Evolutionary conservation across 2,888 invertebrate species (phyloP), one percentile per base, ranked within the genome.

Genomic region (Catocala fraxini): DNA sequence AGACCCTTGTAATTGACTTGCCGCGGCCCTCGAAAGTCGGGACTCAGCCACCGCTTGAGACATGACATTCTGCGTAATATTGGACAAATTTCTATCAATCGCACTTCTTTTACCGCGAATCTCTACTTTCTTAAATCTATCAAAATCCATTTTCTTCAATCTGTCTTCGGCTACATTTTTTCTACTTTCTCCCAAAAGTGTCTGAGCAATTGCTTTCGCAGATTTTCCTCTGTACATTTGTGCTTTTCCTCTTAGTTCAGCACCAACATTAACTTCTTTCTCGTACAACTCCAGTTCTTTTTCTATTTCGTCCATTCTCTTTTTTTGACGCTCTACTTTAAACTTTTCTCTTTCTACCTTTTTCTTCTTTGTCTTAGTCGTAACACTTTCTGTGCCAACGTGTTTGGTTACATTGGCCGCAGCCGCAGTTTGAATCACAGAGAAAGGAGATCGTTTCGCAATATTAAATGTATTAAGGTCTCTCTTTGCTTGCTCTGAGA

Each of bases 201-300:
- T 95, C 67, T 95, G 95, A 71, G 96, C 96, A 65, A 97, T 97
- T 51, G 96, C 96, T 81, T 95, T 96, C 6, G 97, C 97, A 3
- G 97, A 97, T 93, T 96, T 97, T 54, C 97, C 97, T 78, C 96
- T 95, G 51, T 97, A 95, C 86, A 95, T 89, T 85, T 94, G 91
- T 68, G 95, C 95, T 82, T 91, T 92, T 66, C 94, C 88, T 86
- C 91, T 95, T 66, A 95, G 86, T 78, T 95, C 95, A 71, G 92
- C 87, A 73, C 93, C 90, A 34, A 94, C 92, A 63, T 90, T 90
- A 56, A 90, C 91, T 70, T 89, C 90, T 47, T 88, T 85, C 75
- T 95, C 92, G 52, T 94, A 85, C 53, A 86, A 79, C 51, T 91
- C 89, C 2, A 92, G 77, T 61, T 91, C 88, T 46, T 83, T 91